Percentiles rank a stretch among this genome's conserved stretches.
Evolutionary conservation across 2,113 vertebrate species (phyloP).

Genomic region (Crotalus viridis): DNA sequence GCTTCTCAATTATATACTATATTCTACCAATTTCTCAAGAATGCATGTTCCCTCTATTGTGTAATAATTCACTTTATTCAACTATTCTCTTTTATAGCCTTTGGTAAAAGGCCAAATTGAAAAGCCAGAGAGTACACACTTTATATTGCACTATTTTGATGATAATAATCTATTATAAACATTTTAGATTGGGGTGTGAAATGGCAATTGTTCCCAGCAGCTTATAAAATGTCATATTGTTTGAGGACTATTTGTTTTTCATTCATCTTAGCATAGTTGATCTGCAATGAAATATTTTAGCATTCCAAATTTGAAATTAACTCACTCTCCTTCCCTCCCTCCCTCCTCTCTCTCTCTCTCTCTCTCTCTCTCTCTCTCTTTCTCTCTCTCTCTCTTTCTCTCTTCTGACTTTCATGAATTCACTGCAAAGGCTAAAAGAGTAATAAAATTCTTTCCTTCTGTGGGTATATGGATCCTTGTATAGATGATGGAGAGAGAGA

Average conservation of each 20-base stretch:
- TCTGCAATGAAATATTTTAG: conserved; percentile 1
- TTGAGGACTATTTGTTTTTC: neutral
- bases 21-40: neutral
- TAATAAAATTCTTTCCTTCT: neutral
- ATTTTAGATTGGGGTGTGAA: conserved; percentile 23
- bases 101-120: neutral
- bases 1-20: neutral
- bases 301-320: neutral
- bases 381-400: no score
- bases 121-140: neutral
- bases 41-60: neutral
- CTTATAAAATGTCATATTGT: neutral
- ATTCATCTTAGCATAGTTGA: conserved; percentile 24
- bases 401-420: neutral
- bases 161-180: neutral
- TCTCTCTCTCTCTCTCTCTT: no score
- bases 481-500: neutral
- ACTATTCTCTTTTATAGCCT: neutral
- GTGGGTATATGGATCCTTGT: neutral
- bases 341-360: neutral
- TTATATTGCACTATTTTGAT: neutral
- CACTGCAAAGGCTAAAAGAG: neutral
- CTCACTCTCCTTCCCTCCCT: neutral
- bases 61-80: conserved; percentile 6
- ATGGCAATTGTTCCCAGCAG: neutral